Evolutionary conservation across 2,797 vertebrate species (phyloP), one percentile per base, ranked within the genome.

Genomic region (Garrulus glandarius): DNA sequence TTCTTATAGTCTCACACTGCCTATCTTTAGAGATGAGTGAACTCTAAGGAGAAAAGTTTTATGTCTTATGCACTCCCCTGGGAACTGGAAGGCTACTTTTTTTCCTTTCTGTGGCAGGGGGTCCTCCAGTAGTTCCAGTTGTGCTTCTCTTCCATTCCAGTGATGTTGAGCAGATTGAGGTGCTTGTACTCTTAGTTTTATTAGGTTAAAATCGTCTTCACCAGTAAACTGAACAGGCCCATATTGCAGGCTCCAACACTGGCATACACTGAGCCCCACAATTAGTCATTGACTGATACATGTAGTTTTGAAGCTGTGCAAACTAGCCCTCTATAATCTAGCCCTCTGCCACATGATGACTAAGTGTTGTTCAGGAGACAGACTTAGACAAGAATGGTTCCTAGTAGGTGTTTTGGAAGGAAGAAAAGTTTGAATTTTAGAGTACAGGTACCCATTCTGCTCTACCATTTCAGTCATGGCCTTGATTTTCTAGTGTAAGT

Each of bases 11-110:
- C 52, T 36, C 90, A 92, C 60, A 91, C 68, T 93, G 86, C 79
- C 93, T 97, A 39, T 94, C 93, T 95, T 97, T 95, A 97, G 82
- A 94, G 84, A 92, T 57, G 22, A 91, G 53, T 41, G 53, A 92
- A 15, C 69, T 81, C 49, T 61, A 37, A 81, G 30, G 18, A 87
- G 46, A 44, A 71, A 89, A 85, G 39, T 91, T 94, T 87, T 50
- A 46, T 6, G 1, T 81, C 72, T 80, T 70, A 36, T 57, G 91
- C 56, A n/a, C 14, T 91, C 9, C 21, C 11, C 6, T 50, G 15
- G 9, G 41, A 49, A 8, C 9, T 85, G 37, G 39, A 82, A 92
- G 27, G 10, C 13, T 7, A 36, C 10, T 74, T 24, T 52, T 68
- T 64, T 15, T 43, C 27, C 23, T 52, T 79, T 59, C 47, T 63